These are phyloP conservation scores for Coregonus sp. DNA, from an alignment of 2,797 vertebrate genomes.

Conservation along the genomic window DNA sequence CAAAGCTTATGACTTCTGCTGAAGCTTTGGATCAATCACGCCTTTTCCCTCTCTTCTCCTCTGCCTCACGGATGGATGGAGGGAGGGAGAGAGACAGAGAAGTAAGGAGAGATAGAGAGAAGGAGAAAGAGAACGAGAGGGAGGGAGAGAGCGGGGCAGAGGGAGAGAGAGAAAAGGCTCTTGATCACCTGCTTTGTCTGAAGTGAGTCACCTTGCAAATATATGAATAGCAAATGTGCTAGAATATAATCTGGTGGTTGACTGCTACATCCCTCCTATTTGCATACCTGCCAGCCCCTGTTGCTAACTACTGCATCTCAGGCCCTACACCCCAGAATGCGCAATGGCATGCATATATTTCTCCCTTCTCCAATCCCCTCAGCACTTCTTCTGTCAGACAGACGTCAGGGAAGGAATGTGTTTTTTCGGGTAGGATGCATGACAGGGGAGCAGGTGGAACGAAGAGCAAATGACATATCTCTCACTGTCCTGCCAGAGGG, in stretches of 20 bases:
- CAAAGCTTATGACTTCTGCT: conserved; percentile 73
- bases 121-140: background rate
- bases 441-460: conserved; percentile 77
- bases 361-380: conserved; percentile 25
- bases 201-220: conserved; percentile 87
- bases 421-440: conserved; percentile 60
- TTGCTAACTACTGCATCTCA: conserved; percentile 68
- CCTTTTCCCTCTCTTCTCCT: conserved; percentile 34
- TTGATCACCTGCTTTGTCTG: conserved; percentile 83
- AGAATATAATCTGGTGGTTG: conserved; percentile 79
- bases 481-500: conserved; percentile 36
- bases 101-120: conserved; percentile 35
- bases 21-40: conserved; percentile 72
- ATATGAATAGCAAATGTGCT: conserved; percentile 83
- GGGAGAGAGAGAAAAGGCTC: conserved; percentile 57
- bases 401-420: conserved; percentile 50
- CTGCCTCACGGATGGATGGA: conserved; percentile 40
- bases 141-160: too few species aligned
- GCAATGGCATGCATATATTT: conserved; percentile 57
- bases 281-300: conserved; percentile 79
- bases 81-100: conserved; percentile 4
- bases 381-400: conserved; percentile 56
- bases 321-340: conserved; percentile 61
- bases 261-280: conserved; percentile 73
- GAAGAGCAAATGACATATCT: conserved; percentile 74